phyloP scores from a whole-genome alignment of 2,888 invertebrate genomes.

The Macrophya annulata region DNA sequence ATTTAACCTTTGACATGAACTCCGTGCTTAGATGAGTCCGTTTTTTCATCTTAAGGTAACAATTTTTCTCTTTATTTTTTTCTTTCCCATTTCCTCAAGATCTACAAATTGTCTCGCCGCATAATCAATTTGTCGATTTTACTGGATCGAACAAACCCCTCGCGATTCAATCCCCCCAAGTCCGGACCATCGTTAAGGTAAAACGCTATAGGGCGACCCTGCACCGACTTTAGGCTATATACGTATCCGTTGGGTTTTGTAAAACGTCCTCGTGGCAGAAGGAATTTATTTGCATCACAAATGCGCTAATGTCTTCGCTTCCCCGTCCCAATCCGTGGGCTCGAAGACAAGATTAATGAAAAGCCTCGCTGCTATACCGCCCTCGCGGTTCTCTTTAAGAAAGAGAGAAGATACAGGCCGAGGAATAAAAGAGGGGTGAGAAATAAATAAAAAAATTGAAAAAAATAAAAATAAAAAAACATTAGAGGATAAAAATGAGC shows the following conservation, averaged over 20 bases:
- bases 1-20: conserved; percentile 14
- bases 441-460: no score
- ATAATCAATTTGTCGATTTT: conserved; percentile 27
- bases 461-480: not conserved
- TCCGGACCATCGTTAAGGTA: not conserved
- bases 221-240: not conserved
- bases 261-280: conserved; percentile 48
- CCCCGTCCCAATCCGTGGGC: conserved; percentile 56
- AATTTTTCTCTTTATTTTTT: not conserved
- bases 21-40: no score
- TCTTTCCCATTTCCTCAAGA: not conserved
- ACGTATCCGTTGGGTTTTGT: conserved; percentile 45
- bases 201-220: not conserved
- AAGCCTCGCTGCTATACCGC: conserved; percentile 59
- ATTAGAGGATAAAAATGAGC: not conserved
- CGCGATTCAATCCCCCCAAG: conserved; percentile 20
- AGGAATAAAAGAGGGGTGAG: not conserved
- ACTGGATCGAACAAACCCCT: not conserved
- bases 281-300: conserved; percentile 69
- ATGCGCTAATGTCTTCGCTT: conserved; percentile 67
- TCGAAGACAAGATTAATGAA: conserved; percentile 69
- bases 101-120: not conserved
- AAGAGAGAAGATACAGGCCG: conserved; percentile 15
- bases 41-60: not conserved
- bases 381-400: not conserved